Base-by-base conservation (phyloP, 2,113 vertebrate species). In the Otocyon megalotis region DNA sequence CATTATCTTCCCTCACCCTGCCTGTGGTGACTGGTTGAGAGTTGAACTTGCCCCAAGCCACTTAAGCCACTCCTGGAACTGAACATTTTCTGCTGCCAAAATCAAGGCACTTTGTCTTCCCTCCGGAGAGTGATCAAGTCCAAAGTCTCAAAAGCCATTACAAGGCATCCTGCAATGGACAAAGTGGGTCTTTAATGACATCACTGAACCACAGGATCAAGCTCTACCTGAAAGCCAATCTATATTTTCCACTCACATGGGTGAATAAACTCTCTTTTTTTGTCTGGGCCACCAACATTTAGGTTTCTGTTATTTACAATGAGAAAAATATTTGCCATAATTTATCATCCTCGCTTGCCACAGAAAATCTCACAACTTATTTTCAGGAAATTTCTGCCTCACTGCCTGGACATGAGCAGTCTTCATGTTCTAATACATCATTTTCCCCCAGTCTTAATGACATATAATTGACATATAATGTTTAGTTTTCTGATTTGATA, bases 301-400 rank as follows among this genome's bases (percentile, higher is more conserved):
- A 14, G 6, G 58, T 77, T 93, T 67, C 22, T 58, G 0, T 62
- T 56, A 54, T 16, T 60, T 79, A 56, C 12, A 48, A 13, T 32
- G 28, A 90, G 54, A 62, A 28, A 5, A 63, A 16, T 30, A 37
- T 7, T 11, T 50, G 12, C 7, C 30, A 43, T 12, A 32, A 30
- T 4, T 76, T 85, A 30, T 14, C 17, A 30, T 2, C 72, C 37
- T 50, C 24, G 20, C 12, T 65, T n/a, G 48, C 28, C 30, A 37
- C 10, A 17, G 53, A 79, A 80, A 88, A 89, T 26, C 63, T 82
- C 62, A 5, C 4, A 67, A 53, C 10, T 58, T 58, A 65, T 60
- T 37, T 30, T 37, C 2, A 0, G 8, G 12, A 35, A 1, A 13
- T 10, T 63, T 56, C 71, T 30, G 5, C 3, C 7, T 17, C 0